phyloP scores from a whole-genome alignment of 1,140 invertebrate genomes.

The Papilio xuthus region DNA sequence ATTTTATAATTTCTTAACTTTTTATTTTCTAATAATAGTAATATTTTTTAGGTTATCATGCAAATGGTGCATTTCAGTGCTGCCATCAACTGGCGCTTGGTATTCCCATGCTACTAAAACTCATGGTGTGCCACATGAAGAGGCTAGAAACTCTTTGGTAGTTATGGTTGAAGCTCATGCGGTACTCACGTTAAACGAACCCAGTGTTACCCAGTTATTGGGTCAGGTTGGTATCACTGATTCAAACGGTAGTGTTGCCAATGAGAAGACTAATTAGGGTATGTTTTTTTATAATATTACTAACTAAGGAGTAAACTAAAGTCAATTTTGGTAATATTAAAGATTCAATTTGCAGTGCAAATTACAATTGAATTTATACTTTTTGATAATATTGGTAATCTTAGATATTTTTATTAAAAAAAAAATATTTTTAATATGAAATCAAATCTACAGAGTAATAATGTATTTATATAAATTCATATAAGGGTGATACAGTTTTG shows the following conservation, averaged over 20 bases:
- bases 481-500: not conserved
- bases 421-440: conserved; percentile 3
- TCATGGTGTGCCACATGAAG: conserved; percentile 82
- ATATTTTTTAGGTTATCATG: conserved; percentile 80
- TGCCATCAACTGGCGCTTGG: conserved; percentile 83
- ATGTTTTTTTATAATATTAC: conserved; percentile 11
- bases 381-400: not conserved
- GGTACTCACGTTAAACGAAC: conserved; percentile 81
- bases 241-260: conserved; percentile 44
- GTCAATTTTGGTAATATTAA: not conserved
- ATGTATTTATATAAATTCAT: not conserved
- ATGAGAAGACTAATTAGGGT: conserved; percentile 54
- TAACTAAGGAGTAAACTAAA: not conserved
- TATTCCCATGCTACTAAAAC: conserved; percentile 82
- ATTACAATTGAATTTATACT: not conserved
- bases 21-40: too few relatives aligned
- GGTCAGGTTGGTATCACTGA: conserved; percentile 68
- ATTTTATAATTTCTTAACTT: too few relatives aligned
- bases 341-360: not conserved
- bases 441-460: not conserved
- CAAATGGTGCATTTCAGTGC: conserved; percentile 82
- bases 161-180: conserved; percentile 85
- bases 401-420: not conserved
- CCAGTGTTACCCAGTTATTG: conserved; percentile 70
- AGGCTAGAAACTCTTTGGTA: conserved; percentile 83